Evolutionary conservation across 2,113 vertebrate genomes (phyloP), one percentile per base, ranked within the genome.

Genomic region (Argyrosomus japonicus): DNA sequence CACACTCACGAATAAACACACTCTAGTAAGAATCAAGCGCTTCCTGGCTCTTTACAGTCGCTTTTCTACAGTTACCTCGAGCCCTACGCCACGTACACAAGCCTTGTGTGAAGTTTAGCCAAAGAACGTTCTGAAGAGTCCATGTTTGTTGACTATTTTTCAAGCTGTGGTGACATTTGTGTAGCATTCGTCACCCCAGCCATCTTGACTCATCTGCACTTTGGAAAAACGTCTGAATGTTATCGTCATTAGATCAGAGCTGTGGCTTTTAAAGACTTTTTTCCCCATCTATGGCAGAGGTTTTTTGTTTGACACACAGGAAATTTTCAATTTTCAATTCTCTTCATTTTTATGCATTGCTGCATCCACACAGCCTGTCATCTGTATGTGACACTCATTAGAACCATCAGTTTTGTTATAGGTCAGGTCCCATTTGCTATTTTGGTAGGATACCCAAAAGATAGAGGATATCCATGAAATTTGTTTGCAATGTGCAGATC

Each of bases 1-100:
- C 25, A 62, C 86, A 73, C 32, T 69, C 72, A 29, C 51, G 56
- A 72, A 32, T 45, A 36, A 69, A 56, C 56, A 65, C 58, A 63
- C n/a, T 8, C 18, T 67, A n/a, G 13, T 48, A 21, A 15, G 18
- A 27, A 23, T 29, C 25, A 58, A 72, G 13, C 68, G 12, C 63
- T 29, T 14, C 45, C 2, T 51, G 32, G 51, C 1, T 23, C 60
- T 23, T 60, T 10, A 23, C 11, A 64, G 45, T 15, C n/a, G 13
- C 53, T 56, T 19, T 5, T 15, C 18, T 43, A 17, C 5, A 29
- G 82, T 54, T 17, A 23, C 23, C 12, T 54, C n/a, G 3, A 21
- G 5, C 43, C 19, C 18, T 47, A 70, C 19, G 9, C 10, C 56
- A 29, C 69, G 3, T 9, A 13, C 5, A 12, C 36, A 21, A 15